phyloP scores from a whole-genome alignment of 2,888 invertebrate species.

The Platycnemis pennipes region DNA sequence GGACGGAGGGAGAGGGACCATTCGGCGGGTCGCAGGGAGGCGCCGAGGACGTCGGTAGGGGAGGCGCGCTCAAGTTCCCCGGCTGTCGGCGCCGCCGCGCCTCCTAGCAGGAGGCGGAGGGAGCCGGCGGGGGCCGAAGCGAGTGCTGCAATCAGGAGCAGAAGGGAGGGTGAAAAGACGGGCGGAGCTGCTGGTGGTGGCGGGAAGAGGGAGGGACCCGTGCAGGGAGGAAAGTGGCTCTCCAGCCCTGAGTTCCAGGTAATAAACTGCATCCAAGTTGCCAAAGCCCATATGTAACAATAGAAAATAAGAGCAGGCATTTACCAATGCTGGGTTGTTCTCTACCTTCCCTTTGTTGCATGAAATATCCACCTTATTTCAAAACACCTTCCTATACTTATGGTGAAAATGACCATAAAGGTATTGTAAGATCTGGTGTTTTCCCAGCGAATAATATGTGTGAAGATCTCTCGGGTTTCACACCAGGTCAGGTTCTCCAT shows the following conservation, averaged over 20 bases:
- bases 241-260: conserved; percentile 60
- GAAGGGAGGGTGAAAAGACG: neutral
- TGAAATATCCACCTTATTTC: too few relatives aligned
- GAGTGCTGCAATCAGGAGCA: neutral
- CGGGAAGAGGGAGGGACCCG: neutral
- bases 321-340: neutral
- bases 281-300: neutral
- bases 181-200: neutral
- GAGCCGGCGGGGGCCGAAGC: neutral
- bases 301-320: neutral
- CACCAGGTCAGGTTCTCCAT: too few relatives aligned
- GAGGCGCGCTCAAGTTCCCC: conserved; percentile 59
- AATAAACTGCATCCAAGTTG: neutral
- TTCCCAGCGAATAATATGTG: too few relatives aligned
- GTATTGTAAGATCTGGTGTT: too few relatives aligned
- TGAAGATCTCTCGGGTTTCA: too few relatives aligned
- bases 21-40: conserved; percentile 73
- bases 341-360: too few relatives aligned
- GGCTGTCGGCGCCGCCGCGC: conserved; percentile 70
- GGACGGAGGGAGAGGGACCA: conserved; percentile 72
- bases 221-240: conserved; percentile 22
- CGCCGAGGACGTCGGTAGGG: conserved; percentile 69
- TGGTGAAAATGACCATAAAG: too few relatives aligned
- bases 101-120: conserved; percentile 72
- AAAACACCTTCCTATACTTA: too few relatives aligned